Evolutionary conservation across 2,113 vertebrate species (phyloP).

Genomic region (Cathartes aura): DNA sequence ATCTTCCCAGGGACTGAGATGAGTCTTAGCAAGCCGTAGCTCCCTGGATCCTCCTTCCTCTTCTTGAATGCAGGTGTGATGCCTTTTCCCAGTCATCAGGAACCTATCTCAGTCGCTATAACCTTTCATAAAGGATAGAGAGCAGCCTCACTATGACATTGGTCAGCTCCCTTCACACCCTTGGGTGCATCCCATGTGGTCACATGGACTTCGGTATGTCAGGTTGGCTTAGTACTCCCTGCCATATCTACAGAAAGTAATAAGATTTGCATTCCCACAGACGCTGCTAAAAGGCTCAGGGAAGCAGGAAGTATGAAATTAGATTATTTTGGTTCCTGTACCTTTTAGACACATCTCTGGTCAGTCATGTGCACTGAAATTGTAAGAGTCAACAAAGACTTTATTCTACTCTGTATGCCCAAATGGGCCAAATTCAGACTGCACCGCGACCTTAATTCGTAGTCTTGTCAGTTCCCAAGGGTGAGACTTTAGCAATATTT

Average conservation of each 20-base stretch:
- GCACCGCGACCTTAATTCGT: not conserved
- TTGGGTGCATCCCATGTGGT: not conserved
- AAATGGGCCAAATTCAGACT: not conserved
- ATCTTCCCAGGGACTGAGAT: not conserved
- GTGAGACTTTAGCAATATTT: not conserved
- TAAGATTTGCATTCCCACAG: not conserved
- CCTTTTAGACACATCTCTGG: not conserved
- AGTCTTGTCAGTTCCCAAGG: not conserved
- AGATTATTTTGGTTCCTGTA: not conserved
- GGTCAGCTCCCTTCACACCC: not conserved
- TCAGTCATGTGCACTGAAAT: not conserved
- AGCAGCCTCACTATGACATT: not conserved
- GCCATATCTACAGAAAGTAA: accelerated
- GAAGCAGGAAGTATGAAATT: not conserved
- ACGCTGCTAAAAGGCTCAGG: not conserved
- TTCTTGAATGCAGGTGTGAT: not conserved
- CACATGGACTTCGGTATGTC: not conserved
- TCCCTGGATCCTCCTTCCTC: not conserved
- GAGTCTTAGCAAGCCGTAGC: not conserved
- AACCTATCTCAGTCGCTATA: not conserved
- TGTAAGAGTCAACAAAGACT: not conserved
- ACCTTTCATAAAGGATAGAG: not conserved
- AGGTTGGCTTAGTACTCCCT: not conserved
- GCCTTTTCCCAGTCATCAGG: not conserved
- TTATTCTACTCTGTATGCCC: not conserved